A percentile compares a stretch with the other conserved stretches of the same genome.
phyloP scores from a whole-genome alignment of 1,140 invertebrate species.

The Scaptomyza montana region DNA sequence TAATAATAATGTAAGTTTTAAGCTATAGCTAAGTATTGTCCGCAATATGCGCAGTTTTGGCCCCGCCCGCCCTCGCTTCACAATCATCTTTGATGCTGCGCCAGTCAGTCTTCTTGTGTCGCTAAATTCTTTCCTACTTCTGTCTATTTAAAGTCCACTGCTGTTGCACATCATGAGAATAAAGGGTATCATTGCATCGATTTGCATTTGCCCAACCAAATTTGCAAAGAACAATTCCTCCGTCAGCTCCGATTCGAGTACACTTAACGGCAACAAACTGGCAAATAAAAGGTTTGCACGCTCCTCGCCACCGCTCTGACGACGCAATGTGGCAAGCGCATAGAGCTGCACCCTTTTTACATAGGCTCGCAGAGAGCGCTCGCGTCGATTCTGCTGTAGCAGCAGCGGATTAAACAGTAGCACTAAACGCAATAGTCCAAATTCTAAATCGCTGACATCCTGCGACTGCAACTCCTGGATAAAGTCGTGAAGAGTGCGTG shows the following conservation, averaged over 20 bases:
- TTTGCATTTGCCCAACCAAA: constrained; percentile 95
- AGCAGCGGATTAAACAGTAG: constrained; percentile 87
- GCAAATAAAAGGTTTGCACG: constrained; percentile 85
- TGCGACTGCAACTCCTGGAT: constrained; percentile 89
- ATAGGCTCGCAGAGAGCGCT: constrained; percentile 62
- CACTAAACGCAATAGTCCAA: constrained; percentile 93
- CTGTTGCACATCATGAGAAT: constrained; percentile 91
- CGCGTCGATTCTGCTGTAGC: constrained; percentile 62
- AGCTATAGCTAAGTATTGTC: constrained; percentile 65
- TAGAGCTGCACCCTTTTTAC: constrained; percentile 75
- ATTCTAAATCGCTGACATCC: constrained; percentile 92
- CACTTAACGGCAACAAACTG: constrained; percentile 90
- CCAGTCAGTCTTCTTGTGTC: constrained; percentile 61
- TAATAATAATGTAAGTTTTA: constrained; percentile 4
- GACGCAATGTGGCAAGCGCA: constrained; percentile 61
- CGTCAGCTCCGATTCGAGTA: constrained; percentile 90
- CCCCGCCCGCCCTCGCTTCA: not conserved
- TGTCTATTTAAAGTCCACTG: constrained; percentile 55
- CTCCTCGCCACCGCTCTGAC: constrained; percentile 56
- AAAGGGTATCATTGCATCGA: constrained; percentile 96
- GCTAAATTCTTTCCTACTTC: not conserved
- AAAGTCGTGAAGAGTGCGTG: constrained; percentile 92
- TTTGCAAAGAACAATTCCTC: constrained; percentile 96
- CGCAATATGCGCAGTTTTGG: constrained; percentile 53
- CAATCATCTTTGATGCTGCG: constrained; percentile 35